Percentiles rank a stretch among this genome's conserved stretches.
phyloP scores from a whole-genome alignment of 2,888 invertebrate species.

The Arrhopalites spinosus region DNA sequence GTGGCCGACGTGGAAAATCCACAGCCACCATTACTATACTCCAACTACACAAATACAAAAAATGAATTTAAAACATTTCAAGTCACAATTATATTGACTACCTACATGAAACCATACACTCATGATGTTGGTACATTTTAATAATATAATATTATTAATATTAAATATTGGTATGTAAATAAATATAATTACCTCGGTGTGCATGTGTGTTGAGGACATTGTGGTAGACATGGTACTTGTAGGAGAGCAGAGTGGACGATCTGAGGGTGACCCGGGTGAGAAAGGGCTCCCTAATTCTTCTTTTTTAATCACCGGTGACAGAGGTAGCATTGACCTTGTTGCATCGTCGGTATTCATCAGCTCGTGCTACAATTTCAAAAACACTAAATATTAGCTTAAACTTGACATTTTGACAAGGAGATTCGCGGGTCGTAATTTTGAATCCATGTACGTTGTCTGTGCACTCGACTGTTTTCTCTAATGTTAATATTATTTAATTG shows the following conservation, averaged over 20 bases:
- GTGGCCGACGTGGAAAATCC: conserved; percentile 49
- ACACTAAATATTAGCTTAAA: neutral
- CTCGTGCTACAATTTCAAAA: conserved; percentile 19
- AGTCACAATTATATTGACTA: no score
- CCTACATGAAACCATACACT: no score
- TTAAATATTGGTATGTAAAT: no score
- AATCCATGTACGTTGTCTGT: neutral
- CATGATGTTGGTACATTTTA: no score
- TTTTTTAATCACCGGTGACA: conserved; percentile 53
- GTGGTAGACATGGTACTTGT: conserved; percentile 55
- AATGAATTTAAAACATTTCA: no score
- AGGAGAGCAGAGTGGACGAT: conserved; percentile 47
- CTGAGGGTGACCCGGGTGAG: conserved; percentile 43
- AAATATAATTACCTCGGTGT: conserved; percentile 25
- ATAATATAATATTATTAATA: no score
- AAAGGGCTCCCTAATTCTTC: conserved; percentile 47
- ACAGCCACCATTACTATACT: conserved; percentile 53
- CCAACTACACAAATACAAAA: conserved; percentile 43
- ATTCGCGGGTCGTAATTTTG: neutral
- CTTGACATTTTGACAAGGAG: neutral
- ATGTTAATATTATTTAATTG: neutral
- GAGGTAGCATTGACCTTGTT: conserved; percentile 45
- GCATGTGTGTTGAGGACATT: conserved; percentile 47
- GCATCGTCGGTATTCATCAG: conserved; percentile 39
- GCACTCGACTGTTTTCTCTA: no score